phyloP scores from a whole-genome alignment of 2,113 vertebrate genomes.

The Phoenicopterus ruber region DNA sequence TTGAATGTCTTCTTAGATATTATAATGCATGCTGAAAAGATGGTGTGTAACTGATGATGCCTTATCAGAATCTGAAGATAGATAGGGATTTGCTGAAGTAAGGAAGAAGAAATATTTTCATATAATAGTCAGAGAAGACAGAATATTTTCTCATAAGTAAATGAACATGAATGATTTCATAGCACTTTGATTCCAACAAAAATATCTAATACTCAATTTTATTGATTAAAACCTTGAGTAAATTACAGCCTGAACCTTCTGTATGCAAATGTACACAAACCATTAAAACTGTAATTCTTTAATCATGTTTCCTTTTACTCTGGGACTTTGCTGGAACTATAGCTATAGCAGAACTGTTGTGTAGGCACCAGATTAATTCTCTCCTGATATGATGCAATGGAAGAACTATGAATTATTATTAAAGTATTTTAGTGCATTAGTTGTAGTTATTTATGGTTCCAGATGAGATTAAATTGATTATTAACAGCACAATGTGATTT shows the following conservation, averaged over 20 bases:
- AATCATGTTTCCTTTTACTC: background rate
- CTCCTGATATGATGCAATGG: background rate
- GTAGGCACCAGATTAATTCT: background rate
- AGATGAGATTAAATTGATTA: background rate
- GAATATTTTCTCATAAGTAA: background rate
- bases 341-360: background rate
- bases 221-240: background rate
- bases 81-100: background rate
- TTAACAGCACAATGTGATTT: background rate
- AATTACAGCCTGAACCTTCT: background rate
- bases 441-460: background rate
- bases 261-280: background rate
- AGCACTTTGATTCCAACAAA: background rate
- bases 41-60: background rate
- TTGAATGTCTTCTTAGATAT: background rate
- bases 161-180: background rate
- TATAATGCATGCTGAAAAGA: background rate
- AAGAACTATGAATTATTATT: background rate
- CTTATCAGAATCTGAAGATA: background rate
- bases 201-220: background rate
- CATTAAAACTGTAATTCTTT: background rate
- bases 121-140: background rate
- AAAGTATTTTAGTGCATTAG: background rate
- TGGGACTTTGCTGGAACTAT: background rate
- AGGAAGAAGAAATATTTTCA: background rate